phyloP scores from a whole-genome alignment of 2,888 invertebrate genomes.

The Adelognathus sp. region DNA sequence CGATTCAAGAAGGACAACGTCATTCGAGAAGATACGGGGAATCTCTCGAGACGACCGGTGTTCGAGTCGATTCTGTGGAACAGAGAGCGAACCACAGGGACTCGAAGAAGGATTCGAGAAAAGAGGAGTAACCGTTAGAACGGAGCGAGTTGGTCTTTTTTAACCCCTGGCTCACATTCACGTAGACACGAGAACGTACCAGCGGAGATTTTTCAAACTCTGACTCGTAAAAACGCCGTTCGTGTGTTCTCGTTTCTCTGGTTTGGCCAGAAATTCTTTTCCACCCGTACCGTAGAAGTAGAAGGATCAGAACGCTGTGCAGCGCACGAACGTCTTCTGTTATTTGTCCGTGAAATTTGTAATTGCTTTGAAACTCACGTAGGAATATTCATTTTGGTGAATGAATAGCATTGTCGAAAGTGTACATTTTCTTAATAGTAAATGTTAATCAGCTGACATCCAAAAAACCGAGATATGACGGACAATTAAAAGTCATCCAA shows the following conservation, averaged over 20 bases:
- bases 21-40: constrained; percentile 41
- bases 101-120: neutral
- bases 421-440: too few relatives aligned
- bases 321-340: too few relatives aligned
- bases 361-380: too few relatives aligned
- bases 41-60: constrained; percentile 37
- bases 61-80: constrained; percentile 1
- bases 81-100: neutral
- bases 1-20: constrained; percentile 56
- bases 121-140: constrained; percentile 42
- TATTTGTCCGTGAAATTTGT: too few relatives aligned
- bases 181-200: neutral
- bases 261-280: neutral
- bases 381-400: too few relatives aligned
- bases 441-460: too few relatives aligned
- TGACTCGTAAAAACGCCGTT: neutral
- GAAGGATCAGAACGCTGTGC: too few relatives aligned
- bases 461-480: too few relatives aligned
- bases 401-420: too few relatives aligned
- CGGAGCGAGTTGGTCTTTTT: constrained; percentile 1
- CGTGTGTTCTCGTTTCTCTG: neutral
- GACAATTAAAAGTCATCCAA: too few relatives aligned
- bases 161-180: neutral
- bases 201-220: constrained; percentile 23
- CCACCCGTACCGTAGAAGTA: too few relatives aligned